These are phyloP conservation scores for Monochamus alternatus DNA, from an alignment of 2,888 invertebrate species.

Conservation along the genomic window DNA sequence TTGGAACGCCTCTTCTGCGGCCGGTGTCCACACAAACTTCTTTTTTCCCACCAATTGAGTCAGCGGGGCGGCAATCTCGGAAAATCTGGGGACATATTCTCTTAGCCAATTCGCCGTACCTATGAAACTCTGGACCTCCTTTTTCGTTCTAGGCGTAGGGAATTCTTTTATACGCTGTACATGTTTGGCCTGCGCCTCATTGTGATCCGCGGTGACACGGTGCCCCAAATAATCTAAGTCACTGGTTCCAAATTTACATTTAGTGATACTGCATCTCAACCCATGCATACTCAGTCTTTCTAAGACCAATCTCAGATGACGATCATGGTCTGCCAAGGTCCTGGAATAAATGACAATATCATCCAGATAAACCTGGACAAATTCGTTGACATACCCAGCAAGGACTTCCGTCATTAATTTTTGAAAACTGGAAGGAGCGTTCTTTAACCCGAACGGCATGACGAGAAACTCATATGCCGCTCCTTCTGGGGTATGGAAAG, in stretches of 20 bases:
- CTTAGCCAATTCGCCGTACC: not conserved
- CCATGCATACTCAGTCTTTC: not conserved
- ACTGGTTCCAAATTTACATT: not conserved
- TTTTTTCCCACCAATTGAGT: not conserved
- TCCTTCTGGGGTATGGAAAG: not conserved
- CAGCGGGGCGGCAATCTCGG: not conserved
- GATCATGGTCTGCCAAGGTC: not conserved
- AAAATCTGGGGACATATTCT: not conserved
- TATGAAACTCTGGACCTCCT: not conserved
- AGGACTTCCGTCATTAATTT: not conserved
- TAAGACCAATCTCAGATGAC: not conserved
- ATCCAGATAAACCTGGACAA: not conserved
- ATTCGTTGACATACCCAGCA: not conserved
- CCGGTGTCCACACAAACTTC: not conserved
- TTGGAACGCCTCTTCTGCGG: not conserved
- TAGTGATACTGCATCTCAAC: not conserved
- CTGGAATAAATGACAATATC: constrained; percentile 15
- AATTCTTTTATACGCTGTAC: not conserved
- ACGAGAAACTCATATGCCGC: not conserved
- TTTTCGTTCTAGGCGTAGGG: not conserved
- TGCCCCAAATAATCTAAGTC: constrained; percentile 8
- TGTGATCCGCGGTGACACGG: not conserved
- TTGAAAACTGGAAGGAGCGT: not conserved
- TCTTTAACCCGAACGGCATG: not conserved
- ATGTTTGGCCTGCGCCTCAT: constrained; percentile 1